Evolutionary conservation across 2,113 vertebrate species (phyloP), one percentile per base, ranked within the genome.

Genomic region (Tiliqua scincoides): DNA sequence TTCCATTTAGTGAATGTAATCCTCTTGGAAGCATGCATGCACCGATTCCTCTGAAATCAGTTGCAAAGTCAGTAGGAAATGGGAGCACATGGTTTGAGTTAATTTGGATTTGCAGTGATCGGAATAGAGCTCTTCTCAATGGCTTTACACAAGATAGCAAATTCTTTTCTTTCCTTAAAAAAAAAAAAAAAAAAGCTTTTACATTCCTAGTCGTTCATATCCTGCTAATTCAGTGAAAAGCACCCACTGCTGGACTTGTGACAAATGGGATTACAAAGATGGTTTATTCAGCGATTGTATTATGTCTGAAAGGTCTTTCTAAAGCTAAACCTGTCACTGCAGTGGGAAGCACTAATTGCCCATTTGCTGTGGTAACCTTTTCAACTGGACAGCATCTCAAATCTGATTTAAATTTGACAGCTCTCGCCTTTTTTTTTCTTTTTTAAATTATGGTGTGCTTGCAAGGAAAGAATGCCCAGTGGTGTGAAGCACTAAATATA

Each of bases 341-440:
- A 93, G 94, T 80, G 86, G 90, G 93, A 89, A 93, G 61, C 88
- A 87, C 84, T 96, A 95, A 96, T 95, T 96, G 93, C 92, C 95
- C 92, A 93, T 96, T 95, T 96, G 93, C 83, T 6, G 91, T 76
- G 17, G 85, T 93, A 94, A 95, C 90, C 94, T 96, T 96, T 96
- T 93, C 94, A 94, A 89, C 89, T 86, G 92, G 93, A 92, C 89
- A 88, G 93, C 27, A 87, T 87, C 90, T 95, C 54, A 3, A 86
- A 90, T 89, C 87, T 88, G 89, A 89, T 85, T 92, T 88, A n/a
- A 3, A 11, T 30, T 30, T 89, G 88, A 92, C 87, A 76, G 90
- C 88, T 93, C 90, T 94, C 85, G n/a, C 4, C 43, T 40, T 48
- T 11, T 65, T 93, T 82, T 91, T 48, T 4, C 43, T 40, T 48